Evolutionary conservation across 2,888 invertebrate species (phyloP), one percentile per base, ranked within the genome.

Genomic region (Odontomyia ornata): DNA sequence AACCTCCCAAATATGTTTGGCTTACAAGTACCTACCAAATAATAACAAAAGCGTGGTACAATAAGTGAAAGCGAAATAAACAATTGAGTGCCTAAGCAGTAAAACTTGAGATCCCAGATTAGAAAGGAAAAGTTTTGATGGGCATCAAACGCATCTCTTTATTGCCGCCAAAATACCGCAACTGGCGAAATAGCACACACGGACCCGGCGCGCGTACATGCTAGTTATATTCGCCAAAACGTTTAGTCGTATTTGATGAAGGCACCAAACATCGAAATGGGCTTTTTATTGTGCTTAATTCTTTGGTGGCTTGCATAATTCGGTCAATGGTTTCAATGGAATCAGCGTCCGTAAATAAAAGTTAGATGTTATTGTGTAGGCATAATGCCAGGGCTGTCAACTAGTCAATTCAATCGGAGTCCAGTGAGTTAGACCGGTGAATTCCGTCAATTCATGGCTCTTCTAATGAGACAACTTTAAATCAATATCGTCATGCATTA

Each of bases 91-190:
- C 36, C 36, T 36, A 36, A 36, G 36, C 52, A 9, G 18, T 52
- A 9, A 52, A 15, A 52, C 52, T n/a, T 52, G 7, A 52, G 4
- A 9, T 52, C 52, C 30, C 21, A 64, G 28, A 64, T 64, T 64
- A 30, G 64, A 64, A 64, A 64, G 64, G 64, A 64, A 64, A 64
- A 64, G 64, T 64, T 36, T 60, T 60, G 4, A 64, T 28, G 28
- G 28, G n/a, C 64, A 52, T 52, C 52, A n/a, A n/a, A 13, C 18
- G 4, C 52, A 52, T 52, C 52, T 52, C 15, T 52, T 52, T 52
- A n/a, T 52, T 52, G 13, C 52, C 52, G 52, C n/a, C 52, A 52
- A 52, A 52, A 52, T 9, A 43, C 7, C 43, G 13, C 7, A 9
- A 15, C 4, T 52, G n/a, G 15, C 7, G 4, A 13, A 15, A 52